Evolutionary conservation across 2,888 invertebrate genomes (phyloP), one percentile per base, ranked within the genome.

Genomic region (Eutolmus rufibarbis): DNA sequence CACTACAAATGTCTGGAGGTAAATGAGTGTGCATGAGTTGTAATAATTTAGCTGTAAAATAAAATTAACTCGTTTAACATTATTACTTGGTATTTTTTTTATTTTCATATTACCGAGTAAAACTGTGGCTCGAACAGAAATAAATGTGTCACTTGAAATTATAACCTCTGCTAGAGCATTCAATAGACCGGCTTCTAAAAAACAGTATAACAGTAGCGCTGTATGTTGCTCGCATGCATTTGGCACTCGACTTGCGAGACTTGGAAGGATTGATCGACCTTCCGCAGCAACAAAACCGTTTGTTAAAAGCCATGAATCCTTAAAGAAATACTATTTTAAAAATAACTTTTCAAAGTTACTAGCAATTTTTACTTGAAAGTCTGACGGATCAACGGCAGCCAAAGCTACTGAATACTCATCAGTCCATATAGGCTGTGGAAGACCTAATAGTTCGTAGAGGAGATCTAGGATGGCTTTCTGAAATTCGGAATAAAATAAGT

Each of bases 211-310:
- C 90, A 99, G 93, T 81, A 98, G 93, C 7, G 98, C 96, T 91
- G 97, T 94, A 93, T 98, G 98, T 92, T 98, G 97, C 92, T 98
- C 97, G 88, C 96, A 96, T 89, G 98, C 95, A 93, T 98, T 98
- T 16, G 98, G 97, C 88, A 98, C 97, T 88, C 94, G 96, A 89
- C 96, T 96, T 84, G 97, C 96, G 88, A 98, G 94, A 91, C 97
- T 97, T 89, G 98, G 98, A 92, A 99, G 93, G 90, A 98, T 95
- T 86, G 95, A 95, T 88, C 95, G 95, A 78, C 98, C 98, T 93
- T 99, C 99, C 87, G 97, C 96, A 16, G 97, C 97, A n/a, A 99
- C 96, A 92, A 99, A 99, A 51, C 98, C 98, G 92, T 98, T 98
- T 90, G 96, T 96, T 37, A 99, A 93, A 90, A 97, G 95, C 98